Percentiles rank a stretch among this genome's conserved stretches.
These are phyloP conservation scores for Dyspetes luteomarginatus DNA, from an alignment of 2,888 invertebrate species.

Conservation along the genomic window DNA sequence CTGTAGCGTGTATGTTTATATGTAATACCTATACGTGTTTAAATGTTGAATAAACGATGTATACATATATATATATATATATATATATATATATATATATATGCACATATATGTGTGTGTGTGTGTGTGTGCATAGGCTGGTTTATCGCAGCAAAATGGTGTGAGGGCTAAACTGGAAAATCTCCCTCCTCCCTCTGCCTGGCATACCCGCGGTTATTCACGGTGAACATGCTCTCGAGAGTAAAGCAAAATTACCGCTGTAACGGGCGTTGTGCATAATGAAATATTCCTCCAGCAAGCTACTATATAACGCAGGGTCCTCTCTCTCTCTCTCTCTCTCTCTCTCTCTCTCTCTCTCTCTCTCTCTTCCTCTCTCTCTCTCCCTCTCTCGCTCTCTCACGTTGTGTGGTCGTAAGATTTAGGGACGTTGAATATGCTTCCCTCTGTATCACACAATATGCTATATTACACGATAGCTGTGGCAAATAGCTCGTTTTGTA, in stretches of 20 bases:
- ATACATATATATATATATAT: conserved; percentile 53
- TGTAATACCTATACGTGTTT: conserved; percentile 21
- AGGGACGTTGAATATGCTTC: conserved; percentile 65
- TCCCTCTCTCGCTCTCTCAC: not conserved
- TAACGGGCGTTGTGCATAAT: conserved; percentile 73
- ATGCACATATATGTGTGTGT: conserved; percentile 5
- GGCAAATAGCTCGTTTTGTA: not conserved
- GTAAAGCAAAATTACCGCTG: conserved; percentile 74
- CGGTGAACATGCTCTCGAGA: conserved; percentile 67
- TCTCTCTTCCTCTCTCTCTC: not conserved
- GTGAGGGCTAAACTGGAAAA: conserved; percentile 46
- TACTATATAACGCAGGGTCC: conserved; percentile 39
- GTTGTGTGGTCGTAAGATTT: conserved; percentile 65
- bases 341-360: not conserved
- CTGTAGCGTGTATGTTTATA: conserved; percentile 71
- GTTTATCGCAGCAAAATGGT: too few species aligned
- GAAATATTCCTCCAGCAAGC: conserved; percentile 72
- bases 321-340: not conserved
- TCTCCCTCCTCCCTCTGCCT: conserved; percentile 2
- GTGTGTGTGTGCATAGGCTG: not conserved
- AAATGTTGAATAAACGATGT: not conserved
- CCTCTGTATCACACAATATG: conserved; percentile 44
- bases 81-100: conserved; percentile 43
- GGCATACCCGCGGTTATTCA: conserved; percentile 52
- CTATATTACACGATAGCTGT: conserved; percentile 64